Conservation (phyloP, 1,140 invertebrate species). For the Chlorops oryzae region DNA sequence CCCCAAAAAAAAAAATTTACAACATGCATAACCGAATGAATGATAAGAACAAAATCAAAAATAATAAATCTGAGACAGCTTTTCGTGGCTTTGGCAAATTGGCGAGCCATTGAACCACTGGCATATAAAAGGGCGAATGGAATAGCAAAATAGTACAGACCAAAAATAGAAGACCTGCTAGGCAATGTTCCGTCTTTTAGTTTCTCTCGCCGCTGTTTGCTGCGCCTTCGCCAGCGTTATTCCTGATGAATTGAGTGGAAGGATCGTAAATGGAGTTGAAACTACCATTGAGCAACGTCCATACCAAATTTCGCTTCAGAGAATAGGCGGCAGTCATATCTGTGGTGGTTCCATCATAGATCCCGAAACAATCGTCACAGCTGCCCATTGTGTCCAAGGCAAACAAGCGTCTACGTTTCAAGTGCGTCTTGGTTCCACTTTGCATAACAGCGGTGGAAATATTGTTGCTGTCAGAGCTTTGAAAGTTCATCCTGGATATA, state of each 20-base stretch:
- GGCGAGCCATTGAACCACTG: neutral
- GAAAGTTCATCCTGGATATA: conserved; percentile 32
- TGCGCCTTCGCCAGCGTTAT: conserved; percentile 3
- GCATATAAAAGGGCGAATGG: neutral
- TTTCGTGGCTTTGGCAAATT: no score
- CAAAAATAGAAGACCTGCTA: conserved; percentile 3
- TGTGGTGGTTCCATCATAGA: conserved; percentile 57
- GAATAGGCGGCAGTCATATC: conserved; percentile 30
- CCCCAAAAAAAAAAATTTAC: neutral
- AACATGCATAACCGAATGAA: neutral
- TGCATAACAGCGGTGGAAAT: conserved; percentile 24
- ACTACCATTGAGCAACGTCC: conserved; percentile 24
- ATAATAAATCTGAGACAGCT: no score
- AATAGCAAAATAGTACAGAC: neutral
- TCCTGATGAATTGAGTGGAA: conserved; percentile 21
- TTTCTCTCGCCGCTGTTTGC: conserved; percentile 11
- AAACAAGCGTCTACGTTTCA: conserved; percentile 18
- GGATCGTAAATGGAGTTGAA: conserved; percentile 27
- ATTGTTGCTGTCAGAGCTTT: conserved; percentile 23
- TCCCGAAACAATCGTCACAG: conserved; percentile 51
- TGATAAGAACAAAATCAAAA: no score
- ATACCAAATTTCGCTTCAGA: conserved; percentile 26
- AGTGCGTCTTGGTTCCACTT: conserved; percentile 31
- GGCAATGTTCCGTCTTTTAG: conserved; percentile 22
- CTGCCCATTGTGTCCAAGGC: conserved; percentile 54